Conservation (phyloP, 2,888 invertebrate species). For the Cistogaster globosa region DNA sequence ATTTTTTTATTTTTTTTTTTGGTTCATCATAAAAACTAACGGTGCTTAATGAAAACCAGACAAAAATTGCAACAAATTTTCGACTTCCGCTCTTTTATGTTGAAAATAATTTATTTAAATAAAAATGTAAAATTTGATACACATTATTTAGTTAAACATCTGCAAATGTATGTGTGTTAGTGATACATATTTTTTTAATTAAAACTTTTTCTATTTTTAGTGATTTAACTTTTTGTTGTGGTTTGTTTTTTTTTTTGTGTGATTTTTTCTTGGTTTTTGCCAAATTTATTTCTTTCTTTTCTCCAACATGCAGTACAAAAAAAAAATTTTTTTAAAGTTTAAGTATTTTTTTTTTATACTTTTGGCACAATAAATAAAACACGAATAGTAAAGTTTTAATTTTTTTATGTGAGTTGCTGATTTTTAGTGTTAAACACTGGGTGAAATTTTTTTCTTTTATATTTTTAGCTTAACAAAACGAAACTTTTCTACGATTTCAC, state of each 20-base stretch:
- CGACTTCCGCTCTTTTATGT: constrained; percentile 29
- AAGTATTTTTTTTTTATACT: constrained; percentile 42
- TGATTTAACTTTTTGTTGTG: constrained; percentile 35
- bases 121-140: no score
- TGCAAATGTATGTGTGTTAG: constrained; percentile 4
- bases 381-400: constrained; percentile 49
- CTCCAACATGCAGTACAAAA: constrained; percentile 38
- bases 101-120: constrained; percentile 20
- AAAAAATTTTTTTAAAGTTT: constrained; percentile 35
- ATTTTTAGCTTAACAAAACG: constrained; percentile 1
- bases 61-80: constrained; percentile 49
- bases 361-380: constrained; percentile 60
- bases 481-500: constrained; percentile 56
- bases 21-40: neutral
- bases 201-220: constrained; percentile 18
- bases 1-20: no score
- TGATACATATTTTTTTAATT: constrained; percentile 14
- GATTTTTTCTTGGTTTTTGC: constrained; percentile 44
- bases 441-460: constrained; percentile 57
- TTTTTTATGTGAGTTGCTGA: constrained; percentile 26
- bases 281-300: constrained; percentile 31
- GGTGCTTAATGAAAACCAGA: constrained; percentile 39
- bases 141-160: neutral
- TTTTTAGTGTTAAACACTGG: constrained; percentile 33
- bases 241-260: constrained; percentile 29